Conservation (phyloP, 2,113 vertebrate species). For the Trogon surrucura region DNA sequence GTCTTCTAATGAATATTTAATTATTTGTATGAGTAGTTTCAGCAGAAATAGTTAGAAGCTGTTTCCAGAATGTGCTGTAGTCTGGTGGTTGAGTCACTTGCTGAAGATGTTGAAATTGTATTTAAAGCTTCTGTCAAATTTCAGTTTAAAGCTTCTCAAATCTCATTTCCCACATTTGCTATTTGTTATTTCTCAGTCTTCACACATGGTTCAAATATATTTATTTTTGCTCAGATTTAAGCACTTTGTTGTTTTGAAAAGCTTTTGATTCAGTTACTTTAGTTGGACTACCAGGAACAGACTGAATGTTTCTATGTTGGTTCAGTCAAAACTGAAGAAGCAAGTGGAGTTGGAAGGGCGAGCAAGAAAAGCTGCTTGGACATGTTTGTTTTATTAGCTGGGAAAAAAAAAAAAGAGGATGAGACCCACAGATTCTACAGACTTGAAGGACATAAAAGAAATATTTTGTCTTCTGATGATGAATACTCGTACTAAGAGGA, state of each 20-base stretch:
- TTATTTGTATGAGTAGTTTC: background rate
- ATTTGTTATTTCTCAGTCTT: background rate
- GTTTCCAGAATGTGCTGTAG: background rate
- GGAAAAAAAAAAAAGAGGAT: background rate
- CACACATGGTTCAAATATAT: background rate
- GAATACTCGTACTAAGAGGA: background rate
- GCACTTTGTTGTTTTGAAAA: background rate
- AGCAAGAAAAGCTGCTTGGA: background rate
- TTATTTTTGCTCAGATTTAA: background rate
- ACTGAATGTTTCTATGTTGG: background rate
- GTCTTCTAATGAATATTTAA: constrained; percentile 30
- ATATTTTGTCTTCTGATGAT: background rate
- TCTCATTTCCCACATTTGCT: background rate
- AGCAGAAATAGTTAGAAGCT: background rate
- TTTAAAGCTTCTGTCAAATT: background rate
- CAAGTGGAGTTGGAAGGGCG: background rate
- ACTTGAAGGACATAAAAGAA: background rate
- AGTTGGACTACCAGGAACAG: background rate
- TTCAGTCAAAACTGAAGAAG: background rate
- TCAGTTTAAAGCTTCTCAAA: background rate
- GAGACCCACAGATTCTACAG: background rate
- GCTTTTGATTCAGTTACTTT: background rate
- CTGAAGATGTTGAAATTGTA: background rate
- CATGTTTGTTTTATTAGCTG: background rate
- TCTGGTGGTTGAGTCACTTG: background rate